A percentile compares a stretch with the other conserved stretches of the same genome.
phyloP scores from a whole-genome alignment of 2,113 vertebrate genomes.

The Hepsetus odoe region DNA sequence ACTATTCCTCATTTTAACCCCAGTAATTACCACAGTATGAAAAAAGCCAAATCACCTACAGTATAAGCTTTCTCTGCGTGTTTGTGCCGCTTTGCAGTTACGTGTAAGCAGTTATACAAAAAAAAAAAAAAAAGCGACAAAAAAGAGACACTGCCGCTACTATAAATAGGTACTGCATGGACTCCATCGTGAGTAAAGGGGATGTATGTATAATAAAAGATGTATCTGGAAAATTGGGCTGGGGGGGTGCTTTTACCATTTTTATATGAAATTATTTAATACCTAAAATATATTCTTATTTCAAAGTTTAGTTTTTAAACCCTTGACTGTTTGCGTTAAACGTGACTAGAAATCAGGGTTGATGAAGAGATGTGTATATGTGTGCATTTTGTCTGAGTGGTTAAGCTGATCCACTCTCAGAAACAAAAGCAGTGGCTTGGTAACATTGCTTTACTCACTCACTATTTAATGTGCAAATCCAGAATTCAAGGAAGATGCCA shows the following conservation, averaged over 20 bases:
- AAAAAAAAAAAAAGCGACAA: slow-evolving; percentile 46
- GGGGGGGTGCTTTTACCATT: slow-evolving; percentile 63
- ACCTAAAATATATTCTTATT: slow-evolving; percentile 76
- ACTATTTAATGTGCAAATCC: slow-evolving; percentile 39
- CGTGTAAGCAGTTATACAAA: slow-evolving; percentile 63
- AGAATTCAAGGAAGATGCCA: slow-evolving; percentile 14
- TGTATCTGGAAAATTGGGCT: slow-evolving; percentile 52
- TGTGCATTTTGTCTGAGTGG: slow-evolving; percentile 50
- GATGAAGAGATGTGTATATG: slow-evolving; percentile 54
- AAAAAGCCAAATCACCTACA: slow-evolving; percentile 63
- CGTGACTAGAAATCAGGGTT: slow-evolving; percentile 54
- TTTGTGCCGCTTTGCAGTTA: slow-evolving; percentile 73
- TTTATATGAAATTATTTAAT: slow-evolving; percentile 83
- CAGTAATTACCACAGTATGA: slow-evolving; percentile 65
- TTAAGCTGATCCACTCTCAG: slow-evolving; percentile 56
- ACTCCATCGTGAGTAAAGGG: slow-evolving; percentile 55
- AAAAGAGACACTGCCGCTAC: slow-evolving; percentile 43
- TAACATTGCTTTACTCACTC: slow-evolving; percentile 9
- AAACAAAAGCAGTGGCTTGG: slow-evolving; percentile 30
- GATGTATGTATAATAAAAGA: slow-evolving; percentile 54
- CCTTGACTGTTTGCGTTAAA: slow-evolving; percentile 61
- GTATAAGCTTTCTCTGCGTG: slow-evolving; percentile 69
- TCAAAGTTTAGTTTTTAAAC: slow-evolving; percentile 67
- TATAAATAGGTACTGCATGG: slow-evolving; percentile 64
- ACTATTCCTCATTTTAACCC: slow-evolving; percentile 59